Evolutionary conservation across 2,113 vertebrate genomes (phyloP).

Genomic region (Erythrolamprus reginae): DNA sequence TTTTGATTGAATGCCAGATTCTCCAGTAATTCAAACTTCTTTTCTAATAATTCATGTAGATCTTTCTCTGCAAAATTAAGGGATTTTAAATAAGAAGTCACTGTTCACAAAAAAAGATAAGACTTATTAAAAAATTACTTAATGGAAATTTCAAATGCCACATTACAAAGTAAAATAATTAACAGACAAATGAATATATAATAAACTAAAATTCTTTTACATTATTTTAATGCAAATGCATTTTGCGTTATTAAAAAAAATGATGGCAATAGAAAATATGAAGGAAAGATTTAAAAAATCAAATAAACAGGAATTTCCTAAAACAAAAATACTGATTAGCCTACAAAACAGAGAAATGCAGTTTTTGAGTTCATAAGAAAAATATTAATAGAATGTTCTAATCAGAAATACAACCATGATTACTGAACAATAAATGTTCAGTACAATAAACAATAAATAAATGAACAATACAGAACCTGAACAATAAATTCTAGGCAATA

Average conservation of each 20-base stretch:
- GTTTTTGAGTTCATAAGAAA: not conserved
- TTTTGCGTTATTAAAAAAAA: not conserved
- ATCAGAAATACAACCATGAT: not conserved
- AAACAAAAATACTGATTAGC: not conserved
- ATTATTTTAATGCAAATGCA: not conserved
- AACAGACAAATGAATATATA: not conserved
- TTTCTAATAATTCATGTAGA: not conserved
- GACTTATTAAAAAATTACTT: not conserved
- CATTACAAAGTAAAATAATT: not conserved
- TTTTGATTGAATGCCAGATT: constrained; percentile 2
- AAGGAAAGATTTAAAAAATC: not conserved
- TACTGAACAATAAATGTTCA: too few species aligned
- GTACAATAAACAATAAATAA: too few species aligned
- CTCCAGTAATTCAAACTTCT: not conserved
- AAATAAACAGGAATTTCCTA: not conserved
- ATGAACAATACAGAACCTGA: not conserved
- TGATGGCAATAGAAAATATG: not conserved
- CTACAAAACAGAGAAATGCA: not conserved
- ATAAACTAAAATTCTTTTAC: not conserved
- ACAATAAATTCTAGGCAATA: not conserved
- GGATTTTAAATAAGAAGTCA: not conserved
- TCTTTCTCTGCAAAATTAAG: constrained; percentile 1
- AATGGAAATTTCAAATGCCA: not conserved
- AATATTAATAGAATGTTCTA: not conserved
- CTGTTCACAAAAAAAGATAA: not conserved